Conservation (phyloP, 2,888 invertebrate genomes). For the Drosophila acutilabella region DNA sequence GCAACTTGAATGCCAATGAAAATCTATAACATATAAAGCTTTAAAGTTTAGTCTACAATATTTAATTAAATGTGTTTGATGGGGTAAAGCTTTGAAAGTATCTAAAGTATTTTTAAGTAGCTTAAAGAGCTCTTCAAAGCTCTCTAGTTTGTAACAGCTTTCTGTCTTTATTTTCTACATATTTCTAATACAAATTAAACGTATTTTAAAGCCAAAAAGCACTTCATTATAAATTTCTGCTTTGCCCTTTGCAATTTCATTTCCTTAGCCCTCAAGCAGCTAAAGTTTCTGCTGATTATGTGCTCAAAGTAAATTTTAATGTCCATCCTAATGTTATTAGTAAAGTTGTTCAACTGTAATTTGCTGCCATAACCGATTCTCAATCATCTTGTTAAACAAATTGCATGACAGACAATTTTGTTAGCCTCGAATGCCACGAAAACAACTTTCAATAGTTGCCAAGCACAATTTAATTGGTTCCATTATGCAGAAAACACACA, state of each 20-base stretch:
- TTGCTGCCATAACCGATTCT: conserved; percentile 16
- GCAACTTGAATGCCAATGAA: conserved; percentile 21
- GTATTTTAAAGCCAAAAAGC: not conserved
- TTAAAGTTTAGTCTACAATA: not conserved
- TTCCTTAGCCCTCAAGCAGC: conserved; percentile 1
- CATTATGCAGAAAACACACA: conserved; percentile 51
- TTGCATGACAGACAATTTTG: conserved; percentile 24
- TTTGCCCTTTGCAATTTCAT: not conserved
- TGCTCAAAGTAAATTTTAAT: conserved; percentile 25
- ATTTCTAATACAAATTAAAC: no score
- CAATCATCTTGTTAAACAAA: conserved; percentile 56
- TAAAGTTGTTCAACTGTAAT: conserved; percentile 25
- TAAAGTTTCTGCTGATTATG: conserved; percentile 36
- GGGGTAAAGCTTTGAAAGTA: not conserved
- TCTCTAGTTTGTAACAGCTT: no score
- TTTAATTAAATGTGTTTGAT: not conserved
- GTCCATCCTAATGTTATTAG: conserved; percentile 22
- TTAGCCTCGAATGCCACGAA: conserved; percentile 22
- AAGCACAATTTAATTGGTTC: conserved; percentile 56
- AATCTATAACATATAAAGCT: conserved; percentile 1
- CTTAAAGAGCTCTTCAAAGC: no score
- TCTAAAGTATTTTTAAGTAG: no score
- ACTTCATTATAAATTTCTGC: no score
- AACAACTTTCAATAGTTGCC: conserved; percentile 56
- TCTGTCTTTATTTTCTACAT: no score